These are phyloP conservation scores for Micromesistius poutassou DNA, from an alignment of 2,797 vertebrate species.

Conservation along the genomic window DNA sequence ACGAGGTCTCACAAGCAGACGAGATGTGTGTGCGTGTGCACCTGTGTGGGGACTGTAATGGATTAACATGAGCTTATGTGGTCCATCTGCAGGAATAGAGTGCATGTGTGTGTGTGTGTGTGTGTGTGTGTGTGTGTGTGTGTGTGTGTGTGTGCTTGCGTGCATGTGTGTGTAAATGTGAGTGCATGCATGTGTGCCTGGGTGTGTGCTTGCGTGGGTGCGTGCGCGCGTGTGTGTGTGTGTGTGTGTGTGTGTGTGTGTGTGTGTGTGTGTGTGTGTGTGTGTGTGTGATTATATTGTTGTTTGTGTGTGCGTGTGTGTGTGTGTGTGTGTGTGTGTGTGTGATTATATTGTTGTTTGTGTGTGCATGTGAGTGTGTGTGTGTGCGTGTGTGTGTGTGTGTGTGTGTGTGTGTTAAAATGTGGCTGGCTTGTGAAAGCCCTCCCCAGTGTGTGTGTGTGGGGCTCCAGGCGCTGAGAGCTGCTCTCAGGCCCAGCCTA, in stretches of 20 bases:
- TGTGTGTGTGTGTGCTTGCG: background rate
- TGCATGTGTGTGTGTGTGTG: background rate
- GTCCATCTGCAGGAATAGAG: background rate
- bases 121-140: background rate
- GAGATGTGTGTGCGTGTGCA: background rate
- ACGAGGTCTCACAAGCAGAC: background rate
- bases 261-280: background rate
- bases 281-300: too few relatives aligned
- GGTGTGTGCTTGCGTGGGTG: background rate
- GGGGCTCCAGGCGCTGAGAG: background rate
- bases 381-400: slow-evolving; percentile 9
- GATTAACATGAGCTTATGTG: background rate
- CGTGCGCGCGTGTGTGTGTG: background rate
- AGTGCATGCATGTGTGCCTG: background rate
- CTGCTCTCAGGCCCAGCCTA: background rate
- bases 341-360: background rate
- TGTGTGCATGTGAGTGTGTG: background rate
- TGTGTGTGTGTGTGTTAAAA: background rate
- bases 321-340: background rate
- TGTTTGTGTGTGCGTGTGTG: background rate
- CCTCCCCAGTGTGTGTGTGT: background rate
- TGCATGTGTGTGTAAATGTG: background rate
- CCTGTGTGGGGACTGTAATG: background rate
- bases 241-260: slow-evolving; percentile 10
- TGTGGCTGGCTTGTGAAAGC: background rate